Conservation (phyloP, 2,888 invertebrate genomes). For the Cheilosia impressa region DNA sequence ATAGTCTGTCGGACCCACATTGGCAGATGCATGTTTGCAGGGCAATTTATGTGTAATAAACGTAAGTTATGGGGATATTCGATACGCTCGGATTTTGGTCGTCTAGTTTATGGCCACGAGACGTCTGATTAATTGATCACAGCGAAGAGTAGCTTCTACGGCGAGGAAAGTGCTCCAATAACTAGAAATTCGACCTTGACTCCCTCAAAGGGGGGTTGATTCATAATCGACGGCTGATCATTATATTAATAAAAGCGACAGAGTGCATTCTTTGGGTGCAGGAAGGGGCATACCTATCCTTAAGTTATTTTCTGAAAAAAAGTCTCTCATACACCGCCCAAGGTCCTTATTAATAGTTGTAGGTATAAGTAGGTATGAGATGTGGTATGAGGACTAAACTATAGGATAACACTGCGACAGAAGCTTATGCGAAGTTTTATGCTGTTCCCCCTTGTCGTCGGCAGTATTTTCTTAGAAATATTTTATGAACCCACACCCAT, state of each 20-base stretch:
- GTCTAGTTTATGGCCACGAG: constrained; percentile 40
- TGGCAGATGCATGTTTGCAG: constrained; percentile 51
- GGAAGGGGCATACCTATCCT: too few species aligned
- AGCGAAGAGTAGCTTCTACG: background rate
- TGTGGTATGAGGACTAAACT: too few species aligned
- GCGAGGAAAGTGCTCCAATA: constrained; percentile 15
- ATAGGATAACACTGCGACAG: too few species aligned
- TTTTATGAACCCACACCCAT: constrained; percentile 39
- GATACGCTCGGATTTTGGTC: constrained; percentile 40
- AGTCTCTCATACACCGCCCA: too few species aligned
- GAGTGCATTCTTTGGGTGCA: too few species aligned
- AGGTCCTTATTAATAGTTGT: too few species aligned
- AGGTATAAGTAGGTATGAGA: too few species aligned
- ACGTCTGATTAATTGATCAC: constrained; percentile 56
- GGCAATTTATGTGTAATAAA: constrained; percentile 64
- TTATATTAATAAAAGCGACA: background rate
- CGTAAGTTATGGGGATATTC: constrained; percentile 63
- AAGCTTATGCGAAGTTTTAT: too few species aligned
- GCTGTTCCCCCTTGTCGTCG: background rate
- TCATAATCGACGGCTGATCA: background rate
- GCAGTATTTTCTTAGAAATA: constrained; percentile 5
- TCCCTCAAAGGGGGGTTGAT: background rate
- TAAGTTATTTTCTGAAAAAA: too few species aligned
- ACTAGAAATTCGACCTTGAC: constrained; percentile 25
- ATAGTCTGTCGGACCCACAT: constrained; percentile 36